A percentile compares a stretch with the other conserved stretches of the same genome.
Evolutionary conservation across 1,140 invertebrate species (phyloP).

Genomic region (Heliconius himera): DNA sequence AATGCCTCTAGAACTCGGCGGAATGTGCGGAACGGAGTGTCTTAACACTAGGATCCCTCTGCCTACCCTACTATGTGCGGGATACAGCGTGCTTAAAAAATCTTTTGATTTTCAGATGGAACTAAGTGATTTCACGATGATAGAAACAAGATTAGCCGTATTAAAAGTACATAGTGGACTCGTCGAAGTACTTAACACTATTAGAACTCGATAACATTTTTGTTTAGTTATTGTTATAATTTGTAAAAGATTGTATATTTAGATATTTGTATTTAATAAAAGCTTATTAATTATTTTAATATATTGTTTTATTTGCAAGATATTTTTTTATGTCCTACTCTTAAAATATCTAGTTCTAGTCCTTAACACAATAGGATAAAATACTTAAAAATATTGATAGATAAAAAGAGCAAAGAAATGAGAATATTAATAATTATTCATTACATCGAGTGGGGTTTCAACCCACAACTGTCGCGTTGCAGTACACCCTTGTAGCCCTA

Average conservation of each 20-base stretch:
- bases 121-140: conserved; percentile 72
- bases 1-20: too few species aligned
- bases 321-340: not conserved
- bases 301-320: not conserved
- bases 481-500: too few species aligned
- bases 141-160: conserved; percentile 67
- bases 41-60: too few species aligned
- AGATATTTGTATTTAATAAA: conserved; percentile 1
- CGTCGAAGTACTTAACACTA: conserved; percentile 62
- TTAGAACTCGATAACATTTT: conserved; percentile 58
- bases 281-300: not conserved
- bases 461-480: too few species aligned
- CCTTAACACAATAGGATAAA: too few species aligned
- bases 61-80: too few species aligned
- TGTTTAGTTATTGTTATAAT: conserved; percentile 1
- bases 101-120: conserved; percentile 65
- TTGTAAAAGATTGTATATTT: not conserved
- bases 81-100: too few species aligned
- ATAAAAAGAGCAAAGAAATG: too few species aligned
- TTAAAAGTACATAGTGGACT: conserved; percentile 65
- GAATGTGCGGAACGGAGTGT: too few species aligned
- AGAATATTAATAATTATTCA: too few species aligned
- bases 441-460: too few species aligned
- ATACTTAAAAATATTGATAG: not conserved
- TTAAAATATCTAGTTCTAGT: not conserved